Evolutionary conservation across 2,113 vertebrate species (phyloP).

Genomic region (Bagarius yarrelli): DNA sequence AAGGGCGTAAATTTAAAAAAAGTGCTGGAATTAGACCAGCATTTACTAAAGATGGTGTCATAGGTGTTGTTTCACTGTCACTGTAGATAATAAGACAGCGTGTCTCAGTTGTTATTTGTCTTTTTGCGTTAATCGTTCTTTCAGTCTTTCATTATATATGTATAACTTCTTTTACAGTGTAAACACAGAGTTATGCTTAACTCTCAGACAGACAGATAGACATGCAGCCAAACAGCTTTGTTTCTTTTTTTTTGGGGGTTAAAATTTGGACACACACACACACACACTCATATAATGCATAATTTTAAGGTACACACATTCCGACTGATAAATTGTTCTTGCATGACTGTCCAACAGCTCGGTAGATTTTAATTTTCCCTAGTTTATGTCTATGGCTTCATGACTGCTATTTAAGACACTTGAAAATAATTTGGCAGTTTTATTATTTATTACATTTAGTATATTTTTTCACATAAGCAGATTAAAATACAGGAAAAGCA

Average conservation of each 20-base stretch:
- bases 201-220: background rate
- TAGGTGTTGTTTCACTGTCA: background rate
- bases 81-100: conserved; percentile 4
- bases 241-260: no score
- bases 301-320: background rate
- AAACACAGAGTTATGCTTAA: background rate
- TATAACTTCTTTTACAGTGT: background rate
- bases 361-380: background rate
- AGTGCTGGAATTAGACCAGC: background rate
- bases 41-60: background rate
- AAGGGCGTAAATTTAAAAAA: no score
- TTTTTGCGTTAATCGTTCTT: background rate
- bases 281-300: no score
- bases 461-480: background rate
- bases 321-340: background rate
- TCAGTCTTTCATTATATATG: background rate
- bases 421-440: background rate
- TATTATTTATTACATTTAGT: no score
- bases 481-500: background rate
- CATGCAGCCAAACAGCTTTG: no score
- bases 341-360: background rate
- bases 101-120: background rate
- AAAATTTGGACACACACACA: no score
- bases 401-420: background rate
- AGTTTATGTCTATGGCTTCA: background rate